Evolutionary conservation across 2,888 invertebrate genomes (phyloP), one percentile per base, ranked within the genome.

Genomic region (Trypoxylon attenuatum): DNA sequence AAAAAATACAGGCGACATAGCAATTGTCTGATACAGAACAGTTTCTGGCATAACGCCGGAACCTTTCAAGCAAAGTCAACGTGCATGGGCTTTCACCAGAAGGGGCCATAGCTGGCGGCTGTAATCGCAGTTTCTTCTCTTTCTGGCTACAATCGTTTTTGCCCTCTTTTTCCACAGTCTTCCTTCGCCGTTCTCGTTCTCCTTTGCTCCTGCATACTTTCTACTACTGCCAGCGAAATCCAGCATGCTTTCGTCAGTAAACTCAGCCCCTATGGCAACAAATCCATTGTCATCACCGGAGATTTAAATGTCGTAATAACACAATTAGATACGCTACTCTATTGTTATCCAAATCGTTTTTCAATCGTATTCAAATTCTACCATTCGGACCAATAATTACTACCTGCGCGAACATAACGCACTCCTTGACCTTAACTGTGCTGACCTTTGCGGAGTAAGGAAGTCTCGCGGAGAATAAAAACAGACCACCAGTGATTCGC

Each of bases 31-130:
- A 42, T 50, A 39, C 50, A 50, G 21, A 60, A 66, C 50, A 53
- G 49, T 67, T 63, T 56, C 50, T 66, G 47, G 59, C 52, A 27
- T 60, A 29, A 45, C 13, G 62, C 50, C 52, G 50, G 39, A 62
- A 54, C 45, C 47, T 59, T 66, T 71, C 56, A 61, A 54, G 41
- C 55, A 62, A 68, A 73, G 51, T 60, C 58, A 61, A 58, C 52
- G 58, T 46, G 56, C 41, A 72, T 53, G 46, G 57, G 76, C 76
- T 76, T 76, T 76, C 76, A 76, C 71, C 68, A 62, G 68, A 58
- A 58, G 56, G 43, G 41, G 43, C 60, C 39, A 52, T 53, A 50
- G 63, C 70, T 63, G 21, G 49, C 8, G 60, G 64, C 69, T 57
- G 68, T 41, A 61, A 76, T 74, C 60, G 66, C 45, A 53, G 54